Conservation (phyloP, 2,797 vertebrate genomes). For the Echiichthys vipera region DNA sequence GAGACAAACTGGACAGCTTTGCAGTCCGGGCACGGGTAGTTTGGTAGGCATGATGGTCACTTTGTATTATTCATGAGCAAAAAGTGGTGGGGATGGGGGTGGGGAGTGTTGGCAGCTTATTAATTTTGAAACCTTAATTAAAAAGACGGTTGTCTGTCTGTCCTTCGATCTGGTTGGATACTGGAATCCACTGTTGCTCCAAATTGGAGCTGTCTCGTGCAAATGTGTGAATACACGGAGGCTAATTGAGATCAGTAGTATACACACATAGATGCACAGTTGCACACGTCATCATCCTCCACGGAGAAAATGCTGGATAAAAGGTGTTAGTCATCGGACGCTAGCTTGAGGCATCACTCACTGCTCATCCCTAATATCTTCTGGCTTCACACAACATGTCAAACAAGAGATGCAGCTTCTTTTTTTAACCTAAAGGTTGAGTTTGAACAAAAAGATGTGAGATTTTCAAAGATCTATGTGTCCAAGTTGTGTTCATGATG, state of each 20-base stretch:
- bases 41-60: slow-evolving; percentile 57
- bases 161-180: slow-evolving; percentile 15
- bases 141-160: slow-evolving; percentile 24
- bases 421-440: background rate
- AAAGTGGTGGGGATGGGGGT: background rate
- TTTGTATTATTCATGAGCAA: slow-evolving; percentile 75
- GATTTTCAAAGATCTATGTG: slow-evolving; percentile 9
- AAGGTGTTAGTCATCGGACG: slow-evolving; percentile 48
- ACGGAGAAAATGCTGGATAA: slow-evolving; percentile 33
- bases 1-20: slow-evolving; percentile 69
- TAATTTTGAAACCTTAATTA: slow-evolving; percentile 57
- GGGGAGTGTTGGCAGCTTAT: slow-evolving; percentile 20
- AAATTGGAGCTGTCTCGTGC: slow-evolving; percentile 35
- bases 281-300: slow-evolving; percentile 7
- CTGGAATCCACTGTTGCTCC: slow-evolving; percentile 30
- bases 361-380: background rate
- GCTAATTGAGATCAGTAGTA: slow-evolving; percentile 26
- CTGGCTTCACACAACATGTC: slow-evolving; percentile 1
- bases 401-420: background rate
- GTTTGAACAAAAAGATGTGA: background rate
- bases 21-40: slow-evolving; percentile 78
- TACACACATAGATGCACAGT: background rate
- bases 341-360: slow-evolving; percentile 37
- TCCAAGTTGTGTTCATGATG: slow-evolving; percentile 41
- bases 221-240: slow-evolving; percentile 34